phyloP scores from a whole-genome alignment of 2,797 vertebrate species.

The Fistularia tabacaria region DNA sequence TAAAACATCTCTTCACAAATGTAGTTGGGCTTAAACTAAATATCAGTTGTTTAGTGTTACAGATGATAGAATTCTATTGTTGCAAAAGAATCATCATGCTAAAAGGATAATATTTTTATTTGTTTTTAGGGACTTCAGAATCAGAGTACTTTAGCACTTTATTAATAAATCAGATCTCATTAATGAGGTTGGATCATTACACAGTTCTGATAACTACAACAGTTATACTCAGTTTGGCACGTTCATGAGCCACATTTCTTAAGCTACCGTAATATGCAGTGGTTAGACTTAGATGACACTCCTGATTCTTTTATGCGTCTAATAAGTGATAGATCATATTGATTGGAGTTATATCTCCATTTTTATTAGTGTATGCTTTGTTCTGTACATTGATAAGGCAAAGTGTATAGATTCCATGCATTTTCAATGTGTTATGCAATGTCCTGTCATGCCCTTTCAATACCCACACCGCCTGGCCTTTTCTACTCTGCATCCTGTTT shows the following conservation, averaged over 20 bases:
- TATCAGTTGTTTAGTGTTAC: slow-evolving; percentile 24
- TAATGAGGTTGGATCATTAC: slow-evolving; percentile 10
- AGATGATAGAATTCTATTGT: slow-evolving; percentile 17
- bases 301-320: background rate
- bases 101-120: background rate
- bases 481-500: slow-evolving; percentile 71
- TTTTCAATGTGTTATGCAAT: slow-evolving; percentile 57
- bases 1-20: slow-evolving; percentile 33
- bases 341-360: slow-evolving; percentile 1
- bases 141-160: too few relatives aligned
- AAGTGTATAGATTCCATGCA: slow-evolving; percentile 49
- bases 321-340: background rate
- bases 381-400: slow-evolving; percentile 50
- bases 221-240: too few relatives aligned
- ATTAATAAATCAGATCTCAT: slow-evolving; percentile 4
- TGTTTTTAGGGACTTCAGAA: too few relatives aligned
- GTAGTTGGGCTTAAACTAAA: slow-evolving; percentile 42
- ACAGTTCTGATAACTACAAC: too few relatives aligned
- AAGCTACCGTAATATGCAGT: too few relatives aligned
- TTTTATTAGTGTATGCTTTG: slow-evolving; percentile 29
- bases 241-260: too few relatives aligned
- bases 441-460: slow-evolving; percentile 63
- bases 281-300: too few relatives aligned
- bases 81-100: slow-evolving; percentile 20
- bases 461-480: slow-evolving; percentile 53